Percentiles rank a stretch among this genome's conserved stretches.
Conservation (phyloP, 2,113 vertebrate genomes). For the Rostratula benghalensis region DNA sequence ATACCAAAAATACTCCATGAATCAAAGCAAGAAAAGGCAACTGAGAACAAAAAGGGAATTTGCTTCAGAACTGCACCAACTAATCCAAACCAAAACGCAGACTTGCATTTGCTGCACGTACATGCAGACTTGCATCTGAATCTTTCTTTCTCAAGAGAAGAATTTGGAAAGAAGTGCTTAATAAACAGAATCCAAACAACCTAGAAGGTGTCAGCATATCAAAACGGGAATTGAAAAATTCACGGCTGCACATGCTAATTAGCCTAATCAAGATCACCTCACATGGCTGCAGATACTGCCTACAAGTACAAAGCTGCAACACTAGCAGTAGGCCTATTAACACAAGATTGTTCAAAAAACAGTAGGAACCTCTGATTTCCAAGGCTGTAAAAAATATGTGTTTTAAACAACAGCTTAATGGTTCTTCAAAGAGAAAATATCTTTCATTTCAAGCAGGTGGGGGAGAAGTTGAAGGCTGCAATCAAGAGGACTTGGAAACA, state of each 20-base stretch:
- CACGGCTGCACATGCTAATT: not conserved
- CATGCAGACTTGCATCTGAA: not conserved
- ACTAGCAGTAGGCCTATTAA: not conserved
- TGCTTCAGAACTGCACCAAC: not conserved
- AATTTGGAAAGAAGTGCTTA: not conserved
- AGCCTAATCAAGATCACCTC: not conserved
- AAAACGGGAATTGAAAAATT: not conserved
- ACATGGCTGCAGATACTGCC: not conserved
- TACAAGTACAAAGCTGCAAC: not conserved
- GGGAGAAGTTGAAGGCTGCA: not conserved
- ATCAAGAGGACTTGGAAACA: not conserved
- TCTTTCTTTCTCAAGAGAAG: not conserved
- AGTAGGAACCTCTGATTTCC: not conserved
- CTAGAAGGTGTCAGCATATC: not conserved
- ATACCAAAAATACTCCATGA: not conserved
- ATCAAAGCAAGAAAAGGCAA: not conserved
- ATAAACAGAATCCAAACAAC: not conserved
- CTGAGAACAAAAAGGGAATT: not conserved
- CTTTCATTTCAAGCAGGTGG: not conserved
- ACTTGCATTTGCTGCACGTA: not conserved
- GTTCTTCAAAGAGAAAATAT: not conserved
- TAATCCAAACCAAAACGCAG: not conserved
- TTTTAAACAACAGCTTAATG: not conserved
- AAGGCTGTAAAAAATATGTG: not conserved
- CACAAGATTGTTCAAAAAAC: not conserved